Evolutionary conservation across 1,140 invertebrate genomes (phyloP), one percentile per base, ranked within the genome.

Genomic region (Zaprionus tsacasi): DNA sequence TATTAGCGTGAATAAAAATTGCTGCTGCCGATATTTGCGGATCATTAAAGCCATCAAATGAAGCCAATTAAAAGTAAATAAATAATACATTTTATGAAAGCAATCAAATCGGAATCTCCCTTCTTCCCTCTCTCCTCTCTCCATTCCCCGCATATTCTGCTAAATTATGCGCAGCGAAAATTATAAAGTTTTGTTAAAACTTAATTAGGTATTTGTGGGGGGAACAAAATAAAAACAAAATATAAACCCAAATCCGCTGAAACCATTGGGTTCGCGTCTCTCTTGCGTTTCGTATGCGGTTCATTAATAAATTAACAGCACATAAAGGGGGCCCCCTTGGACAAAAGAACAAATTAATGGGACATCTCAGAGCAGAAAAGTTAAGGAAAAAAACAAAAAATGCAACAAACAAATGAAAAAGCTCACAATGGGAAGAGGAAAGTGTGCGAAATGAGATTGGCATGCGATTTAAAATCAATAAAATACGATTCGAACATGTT

Each of bases 1-100:
- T 88, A 87, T 87, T 88, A 88, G 78, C 85, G 72, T 80, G 78
- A 78, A 85, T 89, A 78, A 81, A 89, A 83, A 79, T 86, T 76
- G 82, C 63, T 77, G 83, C 85, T 76, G 83, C 73, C 76, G 75
- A 89, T 90, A 89, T 90, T 87, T 88, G 85, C 85, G 86, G 70
- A 85, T 89, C 85, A 89, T 89, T 88, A 91, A 91, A 78, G 85
- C 68, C 83, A 80, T 89, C 76, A 85, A 91, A 91, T 91, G 81
- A 91, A 76, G 89, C 78, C 81, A 88, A 88, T 91, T 91, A 91
- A 91, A 91, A 85, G 80, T 80, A 78, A 72, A 91, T 91, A 91
- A 91, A 91, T 85, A 85, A 82, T 82, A 85, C 78, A 85, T 79
- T 91, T 91, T 85, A 91, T 89, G 76, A 79, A 89, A 87, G 85